Evolutionary conservation across 2,113 vertebrate species (phyloP), one percentile per base, ranked within the genome.

Genomic region (Philantomba maxwellii): DNA sequence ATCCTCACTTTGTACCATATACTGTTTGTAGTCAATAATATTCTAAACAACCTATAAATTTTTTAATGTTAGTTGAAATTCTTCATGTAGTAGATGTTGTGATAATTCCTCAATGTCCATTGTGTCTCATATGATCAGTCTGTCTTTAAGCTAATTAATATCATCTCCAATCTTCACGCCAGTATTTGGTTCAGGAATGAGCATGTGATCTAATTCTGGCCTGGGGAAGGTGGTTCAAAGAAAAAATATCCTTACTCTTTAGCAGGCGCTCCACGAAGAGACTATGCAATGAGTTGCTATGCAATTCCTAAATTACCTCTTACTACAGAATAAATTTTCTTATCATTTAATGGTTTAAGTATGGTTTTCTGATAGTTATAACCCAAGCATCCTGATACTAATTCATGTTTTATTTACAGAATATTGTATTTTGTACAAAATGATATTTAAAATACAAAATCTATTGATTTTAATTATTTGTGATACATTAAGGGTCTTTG

Each of bases 401-500:
- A 17, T 88, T 92, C 62, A 15, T 96, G 51, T 53, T 93, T 91
- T 93, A 91, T 82, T 82, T 93, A 89, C 3, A 47, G 51, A 93
- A 53, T 70, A 26, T 33, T 96, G 21, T 92, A 16, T 85, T 86
- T 89, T 94, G 15, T 94, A 53, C 23, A 85, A 89, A 84, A 51
- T 84, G 26, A 49, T 82, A 12, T 89, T 92, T 80, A 80, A 84
- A 92, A 84, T 36, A 28, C n/a, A 88, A 85, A 43, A 85, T 85
- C 16, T 80, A 51, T 75, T 96, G 45, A 13, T 85, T 96, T 96
- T 93, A 84, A 62, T 51, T 23, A 70, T 60, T 14, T 60, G 16
- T 78, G 12, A 92, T 43, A 60, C 43, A 45, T 87, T 62, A 30
- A 78, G n/a, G n/a, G 17, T 89, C 58, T 80, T 94, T 62, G 58